Conservation (phyloP, 35 echinoderm and acorn worm genomes). For the Hemicentrotus pulcherrimus region DNA sequence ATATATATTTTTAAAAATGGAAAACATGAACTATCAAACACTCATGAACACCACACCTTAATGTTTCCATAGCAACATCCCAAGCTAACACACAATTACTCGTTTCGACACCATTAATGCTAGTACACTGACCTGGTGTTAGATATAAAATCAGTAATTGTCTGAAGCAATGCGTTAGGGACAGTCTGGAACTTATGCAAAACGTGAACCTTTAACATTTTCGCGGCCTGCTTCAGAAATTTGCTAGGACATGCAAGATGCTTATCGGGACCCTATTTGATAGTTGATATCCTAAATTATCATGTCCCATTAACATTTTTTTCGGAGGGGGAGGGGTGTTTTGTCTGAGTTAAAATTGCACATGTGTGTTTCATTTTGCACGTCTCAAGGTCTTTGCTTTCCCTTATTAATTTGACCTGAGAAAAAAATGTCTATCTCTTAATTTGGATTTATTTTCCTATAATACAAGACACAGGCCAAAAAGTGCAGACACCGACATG, state of each 20-base stretch:
- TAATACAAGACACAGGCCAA: background rate
- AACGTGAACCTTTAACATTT: background rate
- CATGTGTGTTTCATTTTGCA: background rate
- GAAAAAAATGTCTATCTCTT: background rate
- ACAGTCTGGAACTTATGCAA: background rate
- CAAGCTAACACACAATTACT: background rate
- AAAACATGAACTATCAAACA: too few relatives aligned
- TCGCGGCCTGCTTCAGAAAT: background rate
- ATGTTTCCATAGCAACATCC: too few relatives aligned
- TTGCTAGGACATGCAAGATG: background rate
- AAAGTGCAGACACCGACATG: background rate
- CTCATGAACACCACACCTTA: too few relatives aligned
- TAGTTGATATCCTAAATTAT: constrained; percentile 37
- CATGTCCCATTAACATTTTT: background rate
- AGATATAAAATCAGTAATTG: background rate
- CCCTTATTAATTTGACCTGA: background rate
- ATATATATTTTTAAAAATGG: too few relatives aligned
- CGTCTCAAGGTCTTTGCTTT: background rate
- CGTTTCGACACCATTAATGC: background rate
- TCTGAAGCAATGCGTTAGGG: background rate
- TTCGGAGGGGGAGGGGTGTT: background rate
- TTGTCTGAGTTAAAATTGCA: background rate
- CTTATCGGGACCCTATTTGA: background rate
- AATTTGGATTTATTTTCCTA: constrained; percentile 10
- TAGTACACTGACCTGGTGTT: background rate